Evolutionary conservation across 2,113 vertebrate genomes (phyloP), one percentile per base, ranked within the genome.

Genomic region (Hucho hucho): DNA sequence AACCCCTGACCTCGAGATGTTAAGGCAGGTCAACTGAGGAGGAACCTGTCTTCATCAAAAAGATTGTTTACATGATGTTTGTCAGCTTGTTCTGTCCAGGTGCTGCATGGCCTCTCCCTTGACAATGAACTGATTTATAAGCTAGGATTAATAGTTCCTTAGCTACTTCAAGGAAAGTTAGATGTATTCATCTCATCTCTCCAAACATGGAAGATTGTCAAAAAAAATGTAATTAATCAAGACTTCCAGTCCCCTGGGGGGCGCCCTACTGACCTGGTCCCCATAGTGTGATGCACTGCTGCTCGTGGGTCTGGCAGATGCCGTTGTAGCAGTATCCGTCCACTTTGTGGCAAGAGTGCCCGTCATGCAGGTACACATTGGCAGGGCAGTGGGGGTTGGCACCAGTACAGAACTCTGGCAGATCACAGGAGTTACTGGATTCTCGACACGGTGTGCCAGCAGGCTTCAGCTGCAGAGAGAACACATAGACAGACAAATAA

Each of bases 301-400:
- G 97, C 88, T 98, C 97, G 0, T 99, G 98, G 59, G 96, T 98
- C 92, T 98, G 98, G 82, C 98, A 99, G 88, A 99, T 94, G 88
- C 98, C 97, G 0, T 96, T 99, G 92, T 98, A 99, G 91, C 98
- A 99, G 88, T 98, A 96, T 0, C 97, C 97, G 0, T 98, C 96
- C 13, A 95, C 88, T 0, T 81, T 86, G 16, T 96, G 93, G 82
- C 98, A 99, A 0, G 90, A 76, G 64, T 98, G 96, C 11, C 98
- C 98, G 0, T 99, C 97, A 0, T 99, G 98, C 79, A 99, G 94
- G 87, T 99, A 98, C 0, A 99, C 96, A 0, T 99, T 99, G 74
- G 96, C 92, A 0, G 97, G 98, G 87, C 98, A 99, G 83, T 98
- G 96, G 1, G 97, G 94, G 79, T 86, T 89, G 76, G 93, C 82